Evolutionary conservation across 2,797 vertebrate species (phyloP).

Genomic region (Chiroxiphia lanceolata): DNA sequence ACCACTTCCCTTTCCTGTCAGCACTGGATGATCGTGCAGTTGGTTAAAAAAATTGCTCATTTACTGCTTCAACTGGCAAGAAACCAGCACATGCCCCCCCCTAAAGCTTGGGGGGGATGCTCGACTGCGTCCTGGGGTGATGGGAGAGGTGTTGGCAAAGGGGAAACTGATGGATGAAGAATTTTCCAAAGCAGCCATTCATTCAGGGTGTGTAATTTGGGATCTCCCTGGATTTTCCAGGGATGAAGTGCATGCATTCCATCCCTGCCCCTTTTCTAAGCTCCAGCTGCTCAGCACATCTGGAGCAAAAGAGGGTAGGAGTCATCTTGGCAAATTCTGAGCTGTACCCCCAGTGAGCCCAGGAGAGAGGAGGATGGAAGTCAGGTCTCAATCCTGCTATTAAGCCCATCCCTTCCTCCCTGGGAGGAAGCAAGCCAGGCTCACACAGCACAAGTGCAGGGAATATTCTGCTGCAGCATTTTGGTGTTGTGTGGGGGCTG

Average conservation of each 20-base stretch:
- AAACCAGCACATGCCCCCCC: neutral
- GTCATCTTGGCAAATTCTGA: neutral
- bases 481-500: neutral
- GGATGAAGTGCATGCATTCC: neutral
- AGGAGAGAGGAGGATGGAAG: neutral
- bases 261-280: neutral
- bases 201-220: neutral
- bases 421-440: neutral
- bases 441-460: fast-evolving
- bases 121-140: fast-evolving
- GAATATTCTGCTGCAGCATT: neutral
- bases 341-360: neutral
- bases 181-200: neutral
- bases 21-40: neutral
- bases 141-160: neutral
- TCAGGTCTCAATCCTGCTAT: neutral
- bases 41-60: neutral
- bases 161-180: neutral
- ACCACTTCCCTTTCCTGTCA: conserved; percentile 26
- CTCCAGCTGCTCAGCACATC: conserved; percentile 28
- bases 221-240: conserved; percentile 37
- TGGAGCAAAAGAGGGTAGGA: neutral
- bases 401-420: neutral
- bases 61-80: neutral
- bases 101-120: neutral